A percentile compares a stretch with the other conserved stretches of the same genome.
phyloP scores from a whole-genome alignment of 2,113 vertebrate species.

The Tragelaphus strepsiceros region DNA sequence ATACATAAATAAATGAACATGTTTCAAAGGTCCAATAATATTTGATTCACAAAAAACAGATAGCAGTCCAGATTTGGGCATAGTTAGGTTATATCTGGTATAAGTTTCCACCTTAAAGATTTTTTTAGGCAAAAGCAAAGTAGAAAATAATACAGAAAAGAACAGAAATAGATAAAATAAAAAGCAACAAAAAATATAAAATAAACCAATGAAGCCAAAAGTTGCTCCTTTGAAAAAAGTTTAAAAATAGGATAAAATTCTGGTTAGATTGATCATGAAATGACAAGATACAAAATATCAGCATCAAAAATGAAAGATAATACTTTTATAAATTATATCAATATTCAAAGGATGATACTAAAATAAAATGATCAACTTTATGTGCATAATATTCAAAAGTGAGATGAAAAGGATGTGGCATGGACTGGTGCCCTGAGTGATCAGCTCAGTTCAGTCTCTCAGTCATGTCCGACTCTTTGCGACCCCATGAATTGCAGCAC shows the following conservation, averaged over 20 bases:
- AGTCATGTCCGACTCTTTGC: too few species aligned
- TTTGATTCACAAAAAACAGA: background rate
- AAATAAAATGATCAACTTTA: background rate
- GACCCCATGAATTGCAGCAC: too few species aligned
- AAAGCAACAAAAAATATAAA: background rate
- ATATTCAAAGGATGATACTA: background rate
- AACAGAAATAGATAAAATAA: background rate
- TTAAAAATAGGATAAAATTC: background rate
- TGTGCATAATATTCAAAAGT: background rate
- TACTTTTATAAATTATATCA: background rate
- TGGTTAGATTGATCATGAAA: background rate
- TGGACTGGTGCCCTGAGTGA: background rate
- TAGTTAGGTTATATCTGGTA: background rate
- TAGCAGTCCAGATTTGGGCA: background rate
- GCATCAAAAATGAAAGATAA: background rate
- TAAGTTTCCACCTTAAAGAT: background rate
- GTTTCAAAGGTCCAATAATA: background rate
- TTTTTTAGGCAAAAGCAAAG: background rate
- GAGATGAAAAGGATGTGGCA: background rate
- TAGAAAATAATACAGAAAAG: background rate
- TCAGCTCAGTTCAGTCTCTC: background rate
- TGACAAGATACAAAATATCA: background rate
- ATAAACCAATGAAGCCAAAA: background rate
- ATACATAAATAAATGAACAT: background rate
- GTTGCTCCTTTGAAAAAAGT: background rate